Evolutionary conservation across 2,888 invertebrate species (phyloP).

Genomic region (Drosophila peninsularis): DNA sequence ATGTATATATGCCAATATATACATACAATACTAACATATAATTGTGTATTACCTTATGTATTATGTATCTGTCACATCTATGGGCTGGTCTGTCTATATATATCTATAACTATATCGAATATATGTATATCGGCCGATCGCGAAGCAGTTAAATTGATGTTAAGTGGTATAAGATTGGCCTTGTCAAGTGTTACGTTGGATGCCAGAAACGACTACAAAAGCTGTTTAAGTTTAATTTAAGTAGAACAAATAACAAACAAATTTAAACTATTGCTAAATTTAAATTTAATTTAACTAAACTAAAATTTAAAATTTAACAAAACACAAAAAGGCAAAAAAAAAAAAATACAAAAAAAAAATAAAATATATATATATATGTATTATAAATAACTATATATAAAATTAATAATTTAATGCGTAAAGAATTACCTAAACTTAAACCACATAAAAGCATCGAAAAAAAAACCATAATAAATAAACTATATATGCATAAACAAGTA

Average conservation of each 20-base stretch:
- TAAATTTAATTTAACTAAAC: slow-evolving; percentile 65
- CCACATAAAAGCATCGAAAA: slow-evolving; percentile 52
- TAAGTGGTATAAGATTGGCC: slow-evolving; percentile 85
- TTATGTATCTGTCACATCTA: slow-evolving; percentile 7
- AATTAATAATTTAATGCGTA: slow-evolving; percentile 53
- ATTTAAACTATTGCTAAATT: slow-evolving; percentile 73
- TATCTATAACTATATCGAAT: slow-evolving; percentile 11
- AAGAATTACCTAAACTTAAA: slow-evolving; percentile 41
- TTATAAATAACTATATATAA: slow-evolving; percentile 26
- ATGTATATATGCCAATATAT: slow-evolving; percentile 3
- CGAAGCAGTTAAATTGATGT: slow-evolving; percentile 82
- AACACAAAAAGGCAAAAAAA: slow-evolving; percentile 45
- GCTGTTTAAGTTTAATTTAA: slow-evolving; percentile 83
- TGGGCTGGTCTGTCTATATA: slow-evolving; percentile 16
- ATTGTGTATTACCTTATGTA: slow-evolving; percentile 3
- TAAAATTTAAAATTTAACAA: slow-evolving; percentile 50
- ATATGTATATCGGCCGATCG: slow-evolving; percentile 14
- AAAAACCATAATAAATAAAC: slow-evolving; percentile 15
- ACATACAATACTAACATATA: background rate
- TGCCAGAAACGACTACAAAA: slow-evolving; percentile 85
- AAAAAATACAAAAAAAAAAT: slow-evolving; percentile 5
- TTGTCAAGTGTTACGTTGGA: slow-evolving; percentile 85
- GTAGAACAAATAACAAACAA: slow-evolving; percentile 80
- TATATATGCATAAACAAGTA: slow-evolving; percentile 20
- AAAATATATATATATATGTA: slow-evolving; percentile 1